Evolutionary conservation across 2,113 vertebrate genomes (phyloP).

Genomic region (Takifugu flavidus): DNA sequence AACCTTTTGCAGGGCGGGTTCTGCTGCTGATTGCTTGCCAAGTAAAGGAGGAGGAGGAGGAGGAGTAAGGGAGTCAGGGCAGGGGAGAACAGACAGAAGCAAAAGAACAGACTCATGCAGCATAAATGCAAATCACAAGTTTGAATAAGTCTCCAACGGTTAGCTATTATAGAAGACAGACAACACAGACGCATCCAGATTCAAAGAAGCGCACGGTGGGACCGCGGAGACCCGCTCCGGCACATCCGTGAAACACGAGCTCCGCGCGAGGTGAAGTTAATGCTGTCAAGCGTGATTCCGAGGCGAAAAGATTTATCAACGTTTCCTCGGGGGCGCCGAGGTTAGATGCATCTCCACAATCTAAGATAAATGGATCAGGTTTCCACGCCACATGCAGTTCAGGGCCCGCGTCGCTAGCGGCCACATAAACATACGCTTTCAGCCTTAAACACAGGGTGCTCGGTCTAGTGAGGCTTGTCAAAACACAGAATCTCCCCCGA

Average conservation of each 20-base stretch:
- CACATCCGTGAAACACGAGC: conserved; percentile 25
- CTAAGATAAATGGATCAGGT: conserved; percentile 65
- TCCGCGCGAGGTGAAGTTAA: conserved; percentile 33
- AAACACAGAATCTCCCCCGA: conserved; percentile 60
- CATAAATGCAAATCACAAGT: no score
- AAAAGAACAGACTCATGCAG: no score
- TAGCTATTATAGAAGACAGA: conserved; percentile 12
- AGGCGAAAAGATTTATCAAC: conserved; percentile 57
- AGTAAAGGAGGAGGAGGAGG: no score
- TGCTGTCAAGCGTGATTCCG: conserved; percentile 48
- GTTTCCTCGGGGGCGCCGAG: conserved; percentile 57
- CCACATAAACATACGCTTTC: conserved; percentile 62
- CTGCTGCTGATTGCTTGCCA: no score
- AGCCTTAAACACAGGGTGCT: conserved; percentile 61
- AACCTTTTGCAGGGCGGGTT: no score
- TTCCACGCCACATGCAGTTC: conserved; percentile 54
- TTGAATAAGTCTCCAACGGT: neutral
- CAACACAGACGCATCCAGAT: conserved; percentile 32
- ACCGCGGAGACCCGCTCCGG: conserved; percentile 12
- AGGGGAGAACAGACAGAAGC: no score
- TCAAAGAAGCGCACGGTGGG: conserved; percentile 11
- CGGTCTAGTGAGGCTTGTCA: conserved; percentile 54
- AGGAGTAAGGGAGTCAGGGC: no score
- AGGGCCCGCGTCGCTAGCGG: conserved; percentile 44
- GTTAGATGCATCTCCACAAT: conserved; percentile 61